These are phyloP conservation scores for Antechinus flavipes DNA, from an alignment of 2,113 vertebrate genomes.

Conservation along the genomic window DNA sequence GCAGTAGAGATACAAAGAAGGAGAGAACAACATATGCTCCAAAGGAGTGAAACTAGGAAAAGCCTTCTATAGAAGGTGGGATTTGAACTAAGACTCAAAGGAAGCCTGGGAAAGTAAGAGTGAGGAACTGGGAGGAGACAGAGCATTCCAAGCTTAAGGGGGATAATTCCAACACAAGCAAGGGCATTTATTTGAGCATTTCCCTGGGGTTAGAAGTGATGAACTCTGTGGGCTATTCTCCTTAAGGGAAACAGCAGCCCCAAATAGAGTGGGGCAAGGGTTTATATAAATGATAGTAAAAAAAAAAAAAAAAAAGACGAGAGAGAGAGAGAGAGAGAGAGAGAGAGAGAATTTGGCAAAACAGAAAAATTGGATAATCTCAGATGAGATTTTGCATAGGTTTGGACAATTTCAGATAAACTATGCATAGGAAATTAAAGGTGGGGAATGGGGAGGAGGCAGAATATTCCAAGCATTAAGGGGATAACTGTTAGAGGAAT, in stretches of 20 bases:
- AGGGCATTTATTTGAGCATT: no score
- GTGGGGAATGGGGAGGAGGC: neutral
- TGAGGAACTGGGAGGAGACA: neutral
- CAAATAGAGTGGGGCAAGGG: no score
- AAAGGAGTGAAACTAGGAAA: neutral
- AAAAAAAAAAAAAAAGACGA: no score
- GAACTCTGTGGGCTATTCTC: no score
- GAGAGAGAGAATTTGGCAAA: no score
- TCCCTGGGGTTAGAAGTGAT: no score
- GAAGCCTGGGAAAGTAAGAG: neutral
- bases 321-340: no score
- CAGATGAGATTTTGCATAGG: no score
- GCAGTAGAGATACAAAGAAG: neutral
- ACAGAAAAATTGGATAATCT: no score
- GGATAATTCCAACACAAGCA: neutral
- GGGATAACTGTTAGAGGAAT: neutral
- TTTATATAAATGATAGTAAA: no score
- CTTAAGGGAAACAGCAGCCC: no score
- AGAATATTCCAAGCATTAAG: neutral
- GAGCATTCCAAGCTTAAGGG: neutral
- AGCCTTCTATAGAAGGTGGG: neutral
- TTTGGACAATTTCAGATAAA: no score
- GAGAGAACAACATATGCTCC: neutral
- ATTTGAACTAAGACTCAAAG: neutral
- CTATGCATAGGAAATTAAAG: neutral